Base-by-base conservation (phyloP, 2,888 invertebrate genomes). In the Protodeltote pygarga region DNA sequence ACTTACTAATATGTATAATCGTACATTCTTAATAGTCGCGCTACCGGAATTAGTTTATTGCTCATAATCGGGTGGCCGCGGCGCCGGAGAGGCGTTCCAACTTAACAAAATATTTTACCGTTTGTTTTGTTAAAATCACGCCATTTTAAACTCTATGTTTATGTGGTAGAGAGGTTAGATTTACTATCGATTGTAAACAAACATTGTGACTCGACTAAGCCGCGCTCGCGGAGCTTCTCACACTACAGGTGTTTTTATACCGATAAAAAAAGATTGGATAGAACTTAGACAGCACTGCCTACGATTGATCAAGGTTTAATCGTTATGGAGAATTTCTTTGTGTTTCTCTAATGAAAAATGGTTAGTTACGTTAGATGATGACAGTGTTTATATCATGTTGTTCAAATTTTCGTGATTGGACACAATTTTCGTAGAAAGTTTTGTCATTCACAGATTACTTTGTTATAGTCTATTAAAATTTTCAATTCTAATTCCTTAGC, bases 31-130 rank as follows among this genome's bases (percentile, higher is more conserved):
- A 87, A 85, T 85, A 77, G 80, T 71, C 70, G 73, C 69, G 89
- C 90, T 91, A 90, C 90, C 88, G 91, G 90, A 87, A 90, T 90
- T 89, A 78, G 79, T 89, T 89, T 89, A 91, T 89, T 77, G 84
- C 83, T 81, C 83, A 84, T 88, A 89, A 88, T 87, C 86, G 84
- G 76, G 75, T 76, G 72, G 75, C 77, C 73, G 68, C 73, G 87
- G 88, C 89, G 89, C 89, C 90, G 77, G 71, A 75, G 71, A 85
- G 87, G 85, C 89, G 87, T 87, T 83, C 73, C 82, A 77, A 73
- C 75, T 73, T 64, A 66, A 74, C 71, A 65, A 63, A 58, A 71
- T 55, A 58, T 49, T 70, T 67, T 67, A 49, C 57, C 25, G 45
- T 45, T 40, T 11, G 40, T 21, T 42, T 21, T 5, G 5, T 45